Evolutionary conservation across 2,888 invertebrate species (phyloP).

Genomic region (Rhagophthalmus giganteus): DNA sequence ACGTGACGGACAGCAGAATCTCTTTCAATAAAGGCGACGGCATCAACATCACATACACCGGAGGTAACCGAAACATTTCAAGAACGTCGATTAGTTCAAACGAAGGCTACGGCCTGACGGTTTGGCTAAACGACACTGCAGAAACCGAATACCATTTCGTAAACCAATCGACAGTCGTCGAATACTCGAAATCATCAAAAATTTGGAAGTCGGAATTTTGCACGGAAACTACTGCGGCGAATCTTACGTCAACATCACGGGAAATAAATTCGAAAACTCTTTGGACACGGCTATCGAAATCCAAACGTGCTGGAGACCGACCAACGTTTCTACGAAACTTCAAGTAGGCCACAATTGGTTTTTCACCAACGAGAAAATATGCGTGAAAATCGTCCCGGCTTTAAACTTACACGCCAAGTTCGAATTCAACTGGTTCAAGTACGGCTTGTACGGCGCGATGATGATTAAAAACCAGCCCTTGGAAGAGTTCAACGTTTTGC

Average conservation of each 20-base stretch:
- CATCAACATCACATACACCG: conserved; percentile 92
- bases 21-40: conserved; percentile 93
- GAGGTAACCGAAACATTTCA: conserved; percentile 92
- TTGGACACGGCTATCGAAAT: conserved; percentile 78
- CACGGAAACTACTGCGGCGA: conserved; percentile 92
- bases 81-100: conserved; percentile 84
- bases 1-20: conserved; percentile 87
- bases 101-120: conserved; percentile 82
- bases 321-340: conserved; percentile 61
- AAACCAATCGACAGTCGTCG: conserved; percentile 84
- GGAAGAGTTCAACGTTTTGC: conserved; percentile 79
- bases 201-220: conserved; percentile 84
- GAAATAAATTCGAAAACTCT: conserved; percentile 84
- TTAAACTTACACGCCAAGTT: conserved; percentile 76
- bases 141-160: conserved; percentile 76
- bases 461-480: conserved; percentile 79
- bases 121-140: conserved; percentile 86
- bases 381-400: conserved; percentile 78
- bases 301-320: conserved; percentile 77
- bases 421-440: conserved; percentile 86
- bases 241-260: conserved; percentile 87
- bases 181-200: conserved; percentile 85
- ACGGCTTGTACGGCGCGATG: conserved; percentile 80
- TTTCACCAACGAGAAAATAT: conserved; percentile 72
- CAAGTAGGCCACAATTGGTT: conserved; percentile 88